A percentile compares a stretch with the other conserved stretches of the same genome.
phyloP scores from a whole-genome alignment of 2,113 vertebrate genomes.

The Solenodon paradoxus region DNA sequence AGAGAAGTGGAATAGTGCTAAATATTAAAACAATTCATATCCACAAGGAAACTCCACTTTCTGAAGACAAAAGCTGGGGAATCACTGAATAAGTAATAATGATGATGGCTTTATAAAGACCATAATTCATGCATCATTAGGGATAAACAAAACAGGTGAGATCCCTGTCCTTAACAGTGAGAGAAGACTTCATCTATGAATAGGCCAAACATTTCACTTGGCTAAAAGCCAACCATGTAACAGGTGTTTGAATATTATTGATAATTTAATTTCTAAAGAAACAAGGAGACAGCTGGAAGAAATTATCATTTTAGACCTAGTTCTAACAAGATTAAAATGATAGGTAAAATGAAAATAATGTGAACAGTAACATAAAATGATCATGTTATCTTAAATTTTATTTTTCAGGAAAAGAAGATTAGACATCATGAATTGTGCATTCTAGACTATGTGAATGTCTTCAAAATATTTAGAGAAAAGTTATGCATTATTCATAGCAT shows the following conservation, averaged over 20 bases:
- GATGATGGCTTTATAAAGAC: neutral
- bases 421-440: slow-evolving; percentile 24
- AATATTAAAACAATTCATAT: neutral
- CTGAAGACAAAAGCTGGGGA: neutral
- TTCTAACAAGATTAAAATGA: neutral
- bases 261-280: neutral
- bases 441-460: slow-evolving; percentile 24
- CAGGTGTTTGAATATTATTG: neutral
- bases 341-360: neutral
- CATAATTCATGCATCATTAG: neutral
- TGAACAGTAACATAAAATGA: slow-evolving; percentile 15
- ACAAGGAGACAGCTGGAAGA: neutral
- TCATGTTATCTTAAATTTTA: neutral
- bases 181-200: neutral
- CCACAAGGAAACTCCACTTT: neutral
- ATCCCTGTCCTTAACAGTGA: neutral
- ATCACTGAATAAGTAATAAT: neutral
- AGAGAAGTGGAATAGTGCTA: neutral
- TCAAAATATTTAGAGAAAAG: slow-evolving; percentile 64
- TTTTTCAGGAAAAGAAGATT: slow-evolving; percentile 9
- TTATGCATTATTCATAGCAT: slow-evolving; percentile 73
- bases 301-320: neutral
- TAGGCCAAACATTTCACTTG: neutral
- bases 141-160: neutral
- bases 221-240: neutral